A percentile compares a stretch with the other conserved stretches of the same genome.
Conservation (phyloP, 2,113 vertebrate species). For the Uria lomvia region DNA sequence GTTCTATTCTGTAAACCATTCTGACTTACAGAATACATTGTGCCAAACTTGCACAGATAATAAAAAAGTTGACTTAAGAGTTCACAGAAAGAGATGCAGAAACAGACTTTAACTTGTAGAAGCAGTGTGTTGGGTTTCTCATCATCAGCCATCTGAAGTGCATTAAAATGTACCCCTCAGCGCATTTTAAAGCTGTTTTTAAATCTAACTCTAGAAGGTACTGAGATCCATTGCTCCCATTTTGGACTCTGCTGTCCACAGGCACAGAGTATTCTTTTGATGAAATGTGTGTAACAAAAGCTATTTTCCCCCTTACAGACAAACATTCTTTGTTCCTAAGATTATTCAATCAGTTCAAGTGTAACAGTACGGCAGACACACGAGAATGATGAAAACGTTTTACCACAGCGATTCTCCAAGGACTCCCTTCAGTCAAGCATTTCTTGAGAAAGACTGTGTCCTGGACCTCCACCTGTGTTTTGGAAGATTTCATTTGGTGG, state of each 20-base stretch:
- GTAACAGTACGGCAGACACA: neutral
- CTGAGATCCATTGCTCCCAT: neutral
- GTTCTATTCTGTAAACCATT: neutral
- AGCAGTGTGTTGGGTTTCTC: neutral
- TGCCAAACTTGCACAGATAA: neutral
- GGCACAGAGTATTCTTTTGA: neutral
- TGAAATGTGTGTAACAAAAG: neutral
- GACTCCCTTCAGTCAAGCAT: neutral
- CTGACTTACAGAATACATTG: neutral
- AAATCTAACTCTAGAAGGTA: neutral
- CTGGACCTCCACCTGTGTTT: neutral
- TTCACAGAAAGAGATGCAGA: neutral
- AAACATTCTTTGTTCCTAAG: neutral
- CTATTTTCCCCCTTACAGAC: neutral
- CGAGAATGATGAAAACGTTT: neutral
- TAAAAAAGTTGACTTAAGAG: neutral
- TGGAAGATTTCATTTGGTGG: neutral
- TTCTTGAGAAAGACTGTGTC: neutral
- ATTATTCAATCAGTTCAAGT: neutral
- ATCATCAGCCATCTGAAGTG: neutral
- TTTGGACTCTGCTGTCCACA: neutral
- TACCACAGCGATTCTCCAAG: neutral
- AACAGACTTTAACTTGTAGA: neutral
- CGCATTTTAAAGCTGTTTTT: neutral
- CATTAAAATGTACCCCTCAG: neutral